Conservation (phyloP, 2,113 vertebrate species). For the Motacilla alba region DNA sequence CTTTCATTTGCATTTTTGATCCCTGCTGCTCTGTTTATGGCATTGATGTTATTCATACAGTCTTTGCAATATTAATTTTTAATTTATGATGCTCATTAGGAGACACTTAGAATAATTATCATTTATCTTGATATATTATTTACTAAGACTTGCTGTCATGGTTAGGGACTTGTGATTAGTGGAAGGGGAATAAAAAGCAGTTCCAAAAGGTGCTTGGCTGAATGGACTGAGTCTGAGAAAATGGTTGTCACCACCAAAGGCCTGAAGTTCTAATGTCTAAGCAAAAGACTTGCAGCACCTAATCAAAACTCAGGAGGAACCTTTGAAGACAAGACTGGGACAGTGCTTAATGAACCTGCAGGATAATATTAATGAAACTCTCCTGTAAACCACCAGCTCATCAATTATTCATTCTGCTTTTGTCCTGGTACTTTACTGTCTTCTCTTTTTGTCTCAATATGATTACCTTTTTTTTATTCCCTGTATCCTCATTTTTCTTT, state of each 20-base stretch:
- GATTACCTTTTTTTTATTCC: constrained; percentile 56
- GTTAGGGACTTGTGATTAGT: constrained; percentile 84
- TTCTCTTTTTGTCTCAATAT: constrained; percentile 54
- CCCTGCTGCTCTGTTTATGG: constrained; percentile 85
- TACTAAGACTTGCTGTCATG: constrained; percentile 92
- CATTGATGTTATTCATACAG: constrained; percentile 82
- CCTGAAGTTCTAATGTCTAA: constrained; percentile 71
- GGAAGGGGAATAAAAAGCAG: constrained; percentile 67
- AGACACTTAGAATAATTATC: constrained; percentile 93
- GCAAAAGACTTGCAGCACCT: constrained; percentile 69
- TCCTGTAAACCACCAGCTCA: constrained; percentile 74
- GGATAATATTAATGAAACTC: constrained; percentile 81
- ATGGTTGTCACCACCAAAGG: constrained; percentile 57
- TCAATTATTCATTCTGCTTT: constrained; percentile 82
- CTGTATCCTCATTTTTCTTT: constrained; percentile 62
- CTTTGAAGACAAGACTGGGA: constrained; percentile 69
- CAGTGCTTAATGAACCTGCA: constrained; percentile 82
- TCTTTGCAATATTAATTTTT: constrained; percentile 92
- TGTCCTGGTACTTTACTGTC: constrained; percentile 67
- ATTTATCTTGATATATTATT: constrained; percentile 99
- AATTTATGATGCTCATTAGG: constrained; percentile 98
- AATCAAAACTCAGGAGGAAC: constrained; percentile 75
- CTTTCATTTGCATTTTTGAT: constrained; percentile 80
- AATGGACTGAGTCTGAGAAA: constrained; percentile 48
- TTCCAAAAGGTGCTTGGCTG: constrained; percentile 53